A percentile compares a stretch with the other conserved stretches of the same genome.
Conservation (phyloP, 2,113 vertebrate genomes). For the Hippocampus mohnikei region DNA sequence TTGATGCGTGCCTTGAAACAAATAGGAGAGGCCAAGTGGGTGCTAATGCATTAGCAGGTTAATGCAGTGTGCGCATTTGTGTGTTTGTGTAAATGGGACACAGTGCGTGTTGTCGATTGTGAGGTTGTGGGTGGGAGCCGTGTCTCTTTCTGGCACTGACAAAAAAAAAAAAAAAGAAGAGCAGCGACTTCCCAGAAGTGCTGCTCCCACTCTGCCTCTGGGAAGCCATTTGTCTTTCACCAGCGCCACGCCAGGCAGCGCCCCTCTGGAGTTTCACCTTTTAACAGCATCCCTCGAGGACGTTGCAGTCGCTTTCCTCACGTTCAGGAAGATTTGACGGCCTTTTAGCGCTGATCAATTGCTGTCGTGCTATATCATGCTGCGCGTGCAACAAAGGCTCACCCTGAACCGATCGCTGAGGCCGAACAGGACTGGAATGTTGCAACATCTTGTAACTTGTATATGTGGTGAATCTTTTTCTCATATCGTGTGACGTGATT, state of each 20-base stretch:
- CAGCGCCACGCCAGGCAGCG: slow-evolving; percentile 49
- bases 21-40: slow-evolving; percentile 33
- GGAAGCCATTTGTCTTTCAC: slow-evolving; percentile 69
- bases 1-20: slow-evolving; percentile 54
- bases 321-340: slow-evolving; percentile 60
- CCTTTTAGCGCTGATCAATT: slow-evolving; percentile 34
- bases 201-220: slow-evolving; percentile 62
- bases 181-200: slow-evolving; percentile 49
- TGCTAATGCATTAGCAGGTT: slow-evolving; percentile 55
- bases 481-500: no score
- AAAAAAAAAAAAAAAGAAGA: neutral
- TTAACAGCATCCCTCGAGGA: slow-evolving; percentile 54
- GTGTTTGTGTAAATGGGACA: slow-evolving; percentile 25
- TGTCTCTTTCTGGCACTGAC: slow-evolving; percentile 29
- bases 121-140: slow-evolving; percentile 57
- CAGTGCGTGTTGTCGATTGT: slow-evolving; percentile 39
- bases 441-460: no score
- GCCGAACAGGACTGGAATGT: neutral
- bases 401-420: neutral
- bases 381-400: neutral
- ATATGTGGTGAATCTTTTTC: no score
- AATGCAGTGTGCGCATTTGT: slow-evolving; percentile 29
- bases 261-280: slow-evolving; percentile 59
- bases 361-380: neutral
- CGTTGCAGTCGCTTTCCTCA: slow-evolving; percentile 38